phyloP scores from a whole-genome alignment of 2,888 invertebrate species.

The Candidula unifasciata region DNA sequence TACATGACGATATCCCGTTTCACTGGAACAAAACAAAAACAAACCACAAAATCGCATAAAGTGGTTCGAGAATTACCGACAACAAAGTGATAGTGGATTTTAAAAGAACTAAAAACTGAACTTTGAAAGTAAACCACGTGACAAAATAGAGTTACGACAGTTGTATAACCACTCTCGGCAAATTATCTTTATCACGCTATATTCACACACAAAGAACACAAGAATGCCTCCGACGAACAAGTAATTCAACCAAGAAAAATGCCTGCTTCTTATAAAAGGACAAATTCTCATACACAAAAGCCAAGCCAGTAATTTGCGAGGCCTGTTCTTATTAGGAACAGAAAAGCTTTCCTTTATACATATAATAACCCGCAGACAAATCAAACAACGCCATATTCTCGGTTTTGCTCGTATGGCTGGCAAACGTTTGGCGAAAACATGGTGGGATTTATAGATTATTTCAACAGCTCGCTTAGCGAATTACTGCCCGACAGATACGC shows the following conservation, averaged over 20 bases:
- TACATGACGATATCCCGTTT: too few relatives aligned
- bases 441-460: slow-evolving; percentile 26
- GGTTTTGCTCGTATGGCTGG: slow-evolving; percentile 3
- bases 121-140: too few relatives aligned
- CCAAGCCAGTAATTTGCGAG: slow-evolving; percentile 13
- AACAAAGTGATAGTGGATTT: too few relatives aligned
- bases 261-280: slow-evolving; percentile 20
- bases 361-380: not conserved
- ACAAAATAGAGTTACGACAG: not conserved
- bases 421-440: slow-evolving; percentile 16
- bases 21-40: too few relatives aligned
- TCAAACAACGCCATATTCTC: not conserved
- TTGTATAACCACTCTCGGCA: not conserved
- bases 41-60: too few relatives aligned
- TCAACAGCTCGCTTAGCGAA: slow-evolving; percentile 41
- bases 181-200: not conserved
- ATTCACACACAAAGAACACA: not conserved
- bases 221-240: not conserved
- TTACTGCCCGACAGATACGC: slow-evolving; percentile 36
- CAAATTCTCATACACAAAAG: not conserved
- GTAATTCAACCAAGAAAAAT: not conserved
- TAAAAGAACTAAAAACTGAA: too few relatives aligned
- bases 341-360: slow-evolving; percentile 1
- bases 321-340: not conserved
- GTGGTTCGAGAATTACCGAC: too few relatives aligned